A percentile compares a stretch with the other conserved stretches of the same genome.
These are phyloP conservation scores for Microtus ochrogaster DNA, from an alignment of 2,113 vertebrate genomes.

Conservation along the genomic window DNA sequence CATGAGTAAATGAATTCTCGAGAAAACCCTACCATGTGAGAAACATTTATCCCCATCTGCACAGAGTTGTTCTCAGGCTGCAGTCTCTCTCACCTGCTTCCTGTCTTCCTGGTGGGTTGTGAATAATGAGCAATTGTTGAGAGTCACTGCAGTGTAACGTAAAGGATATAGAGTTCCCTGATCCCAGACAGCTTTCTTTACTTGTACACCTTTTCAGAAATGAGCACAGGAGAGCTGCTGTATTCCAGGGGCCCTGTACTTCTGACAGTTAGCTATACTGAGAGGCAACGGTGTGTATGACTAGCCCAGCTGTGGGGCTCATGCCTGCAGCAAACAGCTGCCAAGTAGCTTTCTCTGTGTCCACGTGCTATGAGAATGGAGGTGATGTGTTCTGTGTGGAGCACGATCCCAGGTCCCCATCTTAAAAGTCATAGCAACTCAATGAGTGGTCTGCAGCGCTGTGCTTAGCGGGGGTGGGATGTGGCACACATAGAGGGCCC, in stretches of 20 bases:
- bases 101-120: not conserved
- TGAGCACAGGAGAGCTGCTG: not conserved
- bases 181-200: not conserved
- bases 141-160: not conserved
- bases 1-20: not conserved
- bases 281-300: not conserved
- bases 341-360: not conserved
- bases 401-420: not conserved
- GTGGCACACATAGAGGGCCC: not conserved
- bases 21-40: not conserved
- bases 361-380: not conserved
- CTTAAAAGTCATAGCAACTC: not conserved
- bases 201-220: not conserved
- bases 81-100: not conserved
- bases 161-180: not conserved
- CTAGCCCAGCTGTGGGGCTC: accelerated
- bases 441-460: not conserved
- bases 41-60: accelerated
- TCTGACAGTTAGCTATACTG: not conserved
- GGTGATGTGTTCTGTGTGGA: not conserved
- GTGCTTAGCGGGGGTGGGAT: not conserved
- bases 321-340: not conserved
- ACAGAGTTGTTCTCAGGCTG: not conserved
- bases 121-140: not conserved
- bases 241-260: not conserved